Evolutionary conservation across 2,797 vertebrate species (phyloP).

Genomic region (Coregonus ussuriensis): DNA sequence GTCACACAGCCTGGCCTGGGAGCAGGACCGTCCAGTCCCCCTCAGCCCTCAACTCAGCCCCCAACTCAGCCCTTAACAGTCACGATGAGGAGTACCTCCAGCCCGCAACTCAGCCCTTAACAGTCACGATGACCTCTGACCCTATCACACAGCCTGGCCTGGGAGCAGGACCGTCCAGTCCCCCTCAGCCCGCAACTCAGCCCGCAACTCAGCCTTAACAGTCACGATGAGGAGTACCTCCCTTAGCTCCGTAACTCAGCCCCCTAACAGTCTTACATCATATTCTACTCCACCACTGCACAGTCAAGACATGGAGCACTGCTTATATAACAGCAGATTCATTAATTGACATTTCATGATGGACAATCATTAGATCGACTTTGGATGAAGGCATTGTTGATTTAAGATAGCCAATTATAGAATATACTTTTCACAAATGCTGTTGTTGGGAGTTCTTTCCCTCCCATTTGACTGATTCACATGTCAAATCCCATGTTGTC

Average conservation of each 20-base stretch:
- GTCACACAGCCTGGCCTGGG: too few relatives aligned
- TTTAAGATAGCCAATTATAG: conserved; percentile 8
- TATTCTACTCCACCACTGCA: too few relatives aligned
- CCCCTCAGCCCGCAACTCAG: too few relatives aligned
- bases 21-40: too few relatives aligned
- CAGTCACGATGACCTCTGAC: conserved; percentile 36
- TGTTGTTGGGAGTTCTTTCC: too few relatives aligned
- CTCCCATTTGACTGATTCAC: neutral
- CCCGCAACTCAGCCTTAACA: too few relatives aligned
- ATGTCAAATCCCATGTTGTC: neutral
- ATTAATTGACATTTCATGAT: neutral
- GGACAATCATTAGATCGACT: neutral
- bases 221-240: neutral
- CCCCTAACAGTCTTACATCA: too few relatives aligned
- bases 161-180: neutral
- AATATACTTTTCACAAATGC: neutral
- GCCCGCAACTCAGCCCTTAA: too few relatives aligned
- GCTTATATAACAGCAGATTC: neutral
- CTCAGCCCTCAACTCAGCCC: too few relatives aligned
- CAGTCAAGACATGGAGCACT: neutral
- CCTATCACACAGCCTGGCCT: neutral
- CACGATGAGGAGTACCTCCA: too few relatives aligned
- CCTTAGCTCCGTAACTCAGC: neutral
- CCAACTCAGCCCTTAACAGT: too few relatives aligned
- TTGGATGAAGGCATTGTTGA: neutral